These are phyloP conservation scores for Chionis minor DNA, from an alignment of 2,113 vertebrate genomes.

Conservation along the genomic window DNA sequence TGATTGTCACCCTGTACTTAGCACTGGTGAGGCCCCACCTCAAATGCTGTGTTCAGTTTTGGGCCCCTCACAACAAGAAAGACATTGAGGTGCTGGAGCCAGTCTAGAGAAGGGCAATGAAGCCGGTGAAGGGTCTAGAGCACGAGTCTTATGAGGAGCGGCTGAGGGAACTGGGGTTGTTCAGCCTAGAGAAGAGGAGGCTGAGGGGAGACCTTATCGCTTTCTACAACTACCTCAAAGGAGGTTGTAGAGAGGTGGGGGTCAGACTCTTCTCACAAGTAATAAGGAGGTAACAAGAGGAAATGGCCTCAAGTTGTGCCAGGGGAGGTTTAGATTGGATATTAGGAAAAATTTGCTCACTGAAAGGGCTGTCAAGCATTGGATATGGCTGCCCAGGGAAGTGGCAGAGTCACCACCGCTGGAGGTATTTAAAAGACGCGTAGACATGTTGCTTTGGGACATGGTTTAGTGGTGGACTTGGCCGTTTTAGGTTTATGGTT, in stretches of 20 bases:
- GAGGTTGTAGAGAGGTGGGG: not conserved
- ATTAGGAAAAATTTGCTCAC: not conserved
- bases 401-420: not conserved
- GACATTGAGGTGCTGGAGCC: not conserved
- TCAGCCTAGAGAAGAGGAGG: not conserved
- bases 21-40: not conserved
- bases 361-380: not conserved
- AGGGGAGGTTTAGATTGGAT: not conserved
- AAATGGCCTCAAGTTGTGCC: not conserved
- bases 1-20: not conserved
- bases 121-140: not conserved
- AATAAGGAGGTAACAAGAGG: not conserved
- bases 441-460: not conserved
- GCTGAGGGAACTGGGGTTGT: not conserved
- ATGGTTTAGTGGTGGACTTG: not conserved
- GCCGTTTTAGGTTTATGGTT: not conserved
- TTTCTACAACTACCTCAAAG: not conserved
- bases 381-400: not conserved
- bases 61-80: not conserved
- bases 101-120: not conserved
- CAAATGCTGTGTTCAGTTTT: not conserved
- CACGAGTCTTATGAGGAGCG: not conserved
- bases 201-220: not conserved
- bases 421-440: not conserved
- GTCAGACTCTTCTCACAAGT: not conserved